Conservation (phyloP, 2,888 invertebrate species). For the Diploptera punctata region DNA sequence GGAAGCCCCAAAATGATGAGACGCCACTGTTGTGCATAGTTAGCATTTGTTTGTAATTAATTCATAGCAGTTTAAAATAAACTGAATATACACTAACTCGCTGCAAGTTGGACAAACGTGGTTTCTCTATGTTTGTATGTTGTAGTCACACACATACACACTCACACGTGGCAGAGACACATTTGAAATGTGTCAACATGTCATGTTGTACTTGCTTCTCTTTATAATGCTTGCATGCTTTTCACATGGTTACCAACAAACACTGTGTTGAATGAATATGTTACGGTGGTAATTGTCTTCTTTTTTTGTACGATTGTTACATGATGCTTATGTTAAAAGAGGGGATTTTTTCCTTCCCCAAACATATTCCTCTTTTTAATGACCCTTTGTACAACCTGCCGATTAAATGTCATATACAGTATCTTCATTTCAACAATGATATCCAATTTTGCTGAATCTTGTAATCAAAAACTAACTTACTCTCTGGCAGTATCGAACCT, state of each 20-base stretch:
- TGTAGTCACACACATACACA: neutral
- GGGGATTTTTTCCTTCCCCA: neutral
- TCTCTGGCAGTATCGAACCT: too few species aligned
- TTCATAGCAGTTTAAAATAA: neutral
- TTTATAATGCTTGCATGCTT: neutral
- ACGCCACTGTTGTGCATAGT: too few species aligned
- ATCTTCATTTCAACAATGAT: too few species aligned
- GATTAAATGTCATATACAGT: neutral
- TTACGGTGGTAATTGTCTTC: neutral
- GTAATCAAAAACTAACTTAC: too few species aligned
- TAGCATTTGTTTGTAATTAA: neutral
- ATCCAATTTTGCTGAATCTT: too few species aligned
- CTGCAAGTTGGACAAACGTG: too few species aligned
- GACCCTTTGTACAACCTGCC: neutral
- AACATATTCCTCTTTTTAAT: neutral
- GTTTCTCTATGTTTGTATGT: too few species aligned
- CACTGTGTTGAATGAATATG: neutral
- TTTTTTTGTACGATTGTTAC: neutral
- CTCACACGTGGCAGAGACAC: too few species aligned
- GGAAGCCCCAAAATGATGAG: too few species aligned
- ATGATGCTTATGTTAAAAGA: neutral
- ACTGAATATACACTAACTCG: neutral
- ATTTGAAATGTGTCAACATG: conserved; percentile 8
- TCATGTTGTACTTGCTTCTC: neutral
- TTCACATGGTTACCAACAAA: neutral